A percentile compares a stretch with the other conserved stretches of the same genome.
Evolutionary conservation across 2,113 vertebrate species (phyloP).

Genomic region (Neoarius graeffei): DNA sequence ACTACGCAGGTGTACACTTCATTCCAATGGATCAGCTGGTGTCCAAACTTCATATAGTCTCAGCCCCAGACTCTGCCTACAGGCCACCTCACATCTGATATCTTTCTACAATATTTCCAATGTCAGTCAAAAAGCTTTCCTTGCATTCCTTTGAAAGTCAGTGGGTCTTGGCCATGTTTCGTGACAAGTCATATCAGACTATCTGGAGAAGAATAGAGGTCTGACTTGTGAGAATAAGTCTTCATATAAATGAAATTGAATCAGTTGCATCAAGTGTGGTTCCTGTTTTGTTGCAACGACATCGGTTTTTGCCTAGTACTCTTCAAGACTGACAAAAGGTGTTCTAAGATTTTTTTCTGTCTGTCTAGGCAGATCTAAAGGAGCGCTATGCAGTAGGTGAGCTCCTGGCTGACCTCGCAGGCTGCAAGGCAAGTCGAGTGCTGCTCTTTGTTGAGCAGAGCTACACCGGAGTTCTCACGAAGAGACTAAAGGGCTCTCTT

Average conservation of each 20-base stretch:
- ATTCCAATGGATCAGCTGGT: neutral
- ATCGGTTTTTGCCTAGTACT: neutral
- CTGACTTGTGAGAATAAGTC: neutral
- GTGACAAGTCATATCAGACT: neutral
- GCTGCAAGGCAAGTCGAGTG: constrained; percentile 74
- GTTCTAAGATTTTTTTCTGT: neutral
- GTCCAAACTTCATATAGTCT: neutral
- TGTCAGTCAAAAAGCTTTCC: neutral
- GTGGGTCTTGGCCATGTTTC: neutral
- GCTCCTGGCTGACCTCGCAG: constrained; percentile 67
- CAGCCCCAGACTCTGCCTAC: neutral
- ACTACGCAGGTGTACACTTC: neutral
- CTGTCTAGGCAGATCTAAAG: constrained; percentile 62
- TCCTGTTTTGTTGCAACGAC: neutral
- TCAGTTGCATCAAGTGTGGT: neutral
- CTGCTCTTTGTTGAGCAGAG: constrained; percentile 80
- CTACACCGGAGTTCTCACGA: constrained; percentile 72
- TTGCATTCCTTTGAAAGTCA: neutral
- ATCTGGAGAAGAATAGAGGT: neutral
- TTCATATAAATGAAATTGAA: neutral
- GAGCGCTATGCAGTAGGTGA: constrained; percentile 65
- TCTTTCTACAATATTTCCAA: neutral
- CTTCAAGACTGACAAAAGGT: neutral
- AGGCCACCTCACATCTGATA: neutral
- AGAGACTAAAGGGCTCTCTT: constrained; percentile 72